Percentiles rank a stretch among this genome's conserved stretches.
Conservation (phyloP, 1,140 invertebrate genomes). For the Achroia grisella region DNA sequence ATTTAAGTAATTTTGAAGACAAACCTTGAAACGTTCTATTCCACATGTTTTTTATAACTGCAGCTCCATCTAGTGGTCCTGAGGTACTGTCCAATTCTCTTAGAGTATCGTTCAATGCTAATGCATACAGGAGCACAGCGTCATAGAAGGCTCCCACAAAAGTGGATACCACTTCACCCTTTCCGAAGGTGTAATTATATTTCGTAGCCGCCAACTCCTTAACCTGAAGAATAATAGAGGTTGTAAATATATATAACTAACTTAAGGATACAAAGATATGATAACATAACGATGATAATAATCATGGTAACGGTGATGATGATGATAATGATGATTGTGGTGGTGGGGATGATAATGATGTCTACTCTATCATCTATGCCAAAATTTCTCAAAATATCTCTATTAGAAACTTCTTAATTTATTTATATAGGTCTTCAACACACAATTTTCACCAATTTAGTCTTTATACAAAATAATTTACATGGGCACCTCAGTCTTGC, state of each 20-base stretch:
- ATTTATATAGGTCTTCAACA: too few relatives aligned
- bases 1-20: too few relatives aligned
- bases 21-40: slow-evolving; percentile 89
- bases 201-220: slow-evolving; percentile 84
- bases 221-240: slow-evolving; percentile 73
- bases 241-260: too few relatives aligned
- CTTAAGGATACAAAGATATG: too few relatives aligned
- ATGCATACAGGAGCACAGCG: slow-evolving; percentile 92
- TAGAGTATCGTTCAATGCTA: slow-evolving; percentile 91
- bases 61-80: slow-evolving; percentile 72
- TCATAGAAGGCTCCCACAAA: slow-evolving; percentile 98
- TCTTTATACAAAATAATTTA: too few relatives aligned
- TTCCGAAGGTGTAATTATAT: slow-evolving; percentile 87
- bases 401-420: too few relatives aligned
- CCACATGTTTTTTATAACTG: slow-evolving; percentile 91
- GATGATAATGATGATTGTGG: too few relatives aligned
- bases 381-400: too few relatives aligned
- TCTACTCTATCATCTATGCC: too few relatives aligned
- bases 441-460: too few relatives aligned
- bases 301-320: neutral
- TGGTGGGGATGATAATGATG: too few relatives aligned
- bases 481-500: too few relatives aligned
- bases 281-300: neutral
- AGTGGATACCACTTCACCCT: slow-evolving; percentile 82
- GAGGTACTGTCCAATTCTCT: slow-evolving; percentile 76